Conservation (phyloP, 2,113 vertebrate genomes). For the Kryptolebias marmoratus region DNA sequence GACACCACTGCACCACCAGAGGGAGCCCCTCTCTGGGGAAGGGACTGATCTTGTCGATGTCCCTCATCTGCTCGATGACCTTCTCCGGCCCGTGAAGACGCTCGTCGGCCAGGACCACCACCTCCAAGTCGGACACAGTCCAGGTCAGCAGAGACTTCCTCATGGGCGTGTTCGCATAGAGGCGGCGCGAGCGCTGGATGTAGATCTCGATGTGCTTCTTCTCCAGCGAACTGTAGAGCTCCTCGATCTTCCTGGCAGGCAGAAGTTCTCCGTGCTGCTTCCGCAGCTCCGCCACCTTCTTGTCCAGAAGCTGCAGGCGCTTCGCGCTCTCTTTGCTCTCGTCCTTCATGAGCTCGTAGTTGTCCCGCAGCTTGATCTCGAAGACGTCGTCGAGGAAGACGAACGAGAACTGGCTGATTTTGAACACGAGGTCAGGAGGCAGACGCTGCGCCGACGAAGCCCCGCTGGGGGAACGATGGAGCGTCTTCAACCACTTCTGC, state of each 20-base stretch:
- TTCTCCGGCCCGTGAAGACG: conserved; percentile 87
- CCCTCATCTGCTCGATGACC: conserved; percentile 88
- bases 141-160: conserved; percentile 93
- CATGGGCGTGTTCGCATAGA: conserved; percentile 96
- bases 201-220: conserved; percentile 99
- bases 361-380: conserved; percentile 96
- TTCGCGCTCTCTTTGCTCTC: conserved; percentile 97
- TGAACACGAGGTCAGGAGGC: conserved; percentile 89
- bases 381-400: conserved; percentile 94
- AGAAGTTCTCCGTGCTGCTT: conserved; percentile 96
- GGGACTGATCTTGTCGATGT: conserved; percentile 88
- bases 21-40: conserved; percentile 90
- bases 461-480: conserved; percentile 74
- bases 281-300: conserved; percentile 92
- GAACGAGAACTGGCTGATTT: conserved; percentile 91
- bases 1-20: conserved; percentile 93
- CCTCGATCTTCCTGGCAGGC: conserved; percentile 96
- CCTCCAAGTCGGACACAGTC: conserved; percentile 88
- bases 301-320: conserved; percentile 90
- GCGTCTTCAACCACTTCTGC: conserved; percentile 95
- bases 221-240: conserved; percentile 95
- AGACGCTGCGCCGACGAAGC: conserved; percentile 41
- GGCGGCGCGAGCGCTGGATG: conserved; percentile 94
- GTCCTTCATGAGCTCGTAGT: conserved; percentile 98
- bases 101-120: conserved; percentile 87